Evolutionary conservation across 2,797 vertebrate species (phyloP).

Genomic region (Pampus argenteus): DNA sequence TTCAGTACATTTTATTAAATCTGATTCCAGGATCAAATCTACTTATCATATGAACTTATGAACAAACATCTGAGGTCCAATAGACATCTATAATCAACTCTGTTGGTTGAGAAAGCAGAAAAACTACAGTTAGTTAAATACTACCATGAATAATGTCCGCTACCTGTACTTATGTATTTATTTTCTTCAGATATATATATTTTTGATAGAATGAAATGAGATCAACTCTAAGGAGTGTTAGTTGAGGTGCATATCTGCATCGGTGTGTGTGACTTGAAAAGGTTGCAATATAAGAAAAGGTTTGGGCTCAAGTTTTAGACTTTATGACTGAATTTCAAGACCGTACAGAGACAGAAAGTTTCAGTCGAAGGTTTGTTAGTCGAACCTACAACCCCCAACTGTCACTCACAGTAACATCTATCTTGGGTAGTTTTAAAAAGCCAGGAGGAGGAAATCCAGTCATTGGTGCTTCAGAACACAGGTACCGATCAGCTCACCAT

Average conservation of each 20-base stretch:
- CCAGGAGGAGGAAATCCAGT: no score
- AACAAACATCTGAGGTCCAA: no score
- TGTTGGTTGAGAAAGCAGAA: background rate
- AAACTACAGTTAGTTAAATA: background rate
- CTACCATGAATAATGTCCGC: background rate
- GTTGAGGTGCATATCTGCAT: background rate
- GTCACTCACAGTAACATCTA: no score
- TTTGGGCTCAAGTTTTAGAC: no score
- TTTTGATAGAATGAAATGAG: no score
- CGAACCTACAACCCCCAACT: no score
- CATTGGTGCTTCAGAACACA: no score
- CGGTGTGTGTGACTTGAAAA: background rate
- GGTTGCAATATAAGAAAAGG: background rate
- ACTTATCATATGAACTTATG: background rate
- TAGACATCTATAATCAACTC: background rate
- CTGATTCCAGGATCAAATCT: background rate
- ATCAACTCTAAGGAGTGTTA: background rate
- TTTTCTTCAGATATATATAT: no score
- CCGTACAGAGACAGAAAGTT: background rate
- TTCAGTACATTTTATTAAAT: background rate
- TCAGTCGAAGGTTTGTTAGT: no score
- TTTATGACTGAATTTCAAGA: background rate
- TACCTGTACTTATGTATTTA: no score
- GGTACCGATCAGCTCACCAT: constrained; percentile 1
- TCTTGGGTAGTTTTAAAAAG: no score